phyloP scores from a whole-genome alignment of 2,113 vertebrate species.

The Loxodonta africana region DNA sequence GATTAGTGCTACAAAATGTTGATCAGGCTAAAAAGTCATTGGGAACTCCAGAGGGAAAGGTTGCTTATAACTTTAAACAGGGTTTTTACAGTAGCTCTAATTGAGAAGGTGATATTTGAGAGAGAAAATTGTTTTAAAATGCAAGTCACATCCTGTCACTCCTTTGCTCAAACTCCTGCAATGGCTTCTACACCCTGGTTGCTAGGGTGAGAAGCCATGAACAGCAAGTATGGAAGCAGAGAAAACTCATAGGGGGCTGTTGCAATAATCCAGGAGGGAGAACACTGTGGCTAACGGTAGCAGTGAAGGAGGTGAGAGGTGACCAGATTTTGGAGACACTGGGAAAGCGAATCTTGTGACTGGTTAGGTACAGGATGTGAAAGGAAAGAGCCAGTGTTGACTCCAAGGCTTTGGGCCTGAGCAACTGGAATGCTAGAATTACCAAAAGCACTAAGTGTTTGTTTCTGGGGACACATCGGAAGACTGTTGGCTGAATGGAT shows the following conservation, averaged over 20 bases:
- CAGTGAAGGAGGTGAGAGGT: not conserved
- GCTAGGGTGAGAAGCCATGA: not conserved
- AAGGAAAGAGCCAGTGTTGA: not conserved
- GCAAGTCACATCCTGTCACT: not conserved
- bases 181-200: not conserved
- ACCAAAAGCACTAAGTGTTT: not conserved
- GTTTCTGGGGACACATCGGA: not conserved
- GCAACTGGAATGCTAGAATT: not conserved
- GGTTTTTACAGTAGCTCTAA: not conserved
- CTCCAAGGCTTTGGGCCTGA: not conserved
- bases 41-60: not conserved
- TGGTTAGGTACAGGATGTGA: not conserved
- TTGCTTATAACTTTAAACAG: not conserved
- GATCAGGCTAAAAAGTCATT: not conserved
- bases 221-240: not conserved
- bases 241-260: not conserved
- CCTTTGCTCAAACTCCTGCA: not conserved
- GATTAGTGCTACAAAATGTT: not conserved
- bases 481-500: not conserved
- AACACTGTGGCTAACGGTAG: fast-evolving
- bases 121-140: not conserved
- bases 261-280: not conserved
- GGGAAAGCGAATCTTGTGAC: not conserved
- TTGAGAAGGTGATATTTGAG: not conserved
- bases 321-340: not conserved